Evolutionary conservation across 92 coral and sea anemone genomes (phyloP), one percentile per base, ranked within the genome.

Genomic region (Zoanthus sansibaricus): DNA sequence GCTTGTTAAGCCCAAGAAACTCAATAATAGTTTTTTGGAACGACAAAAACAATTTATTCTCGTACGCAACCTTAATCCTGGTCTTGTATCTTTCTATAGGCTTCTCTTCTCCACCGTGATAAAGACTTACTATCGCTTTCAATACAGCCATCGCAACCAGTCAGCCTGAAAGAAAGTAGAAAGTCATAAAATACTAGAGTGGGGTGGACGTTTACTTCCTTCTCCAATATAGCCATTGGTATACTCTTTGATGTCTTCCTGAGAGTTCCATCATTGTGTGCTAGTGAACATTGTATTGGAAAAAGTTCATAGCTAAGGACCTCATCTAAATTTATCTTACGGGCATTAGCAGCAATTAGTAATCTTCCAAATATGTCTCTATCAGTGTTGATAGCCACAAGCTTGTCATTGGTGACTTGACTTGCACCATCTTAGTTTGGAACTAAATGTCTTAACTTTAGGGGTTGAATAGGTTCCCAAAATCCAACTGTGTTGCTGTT

Each of bases 251-350:
- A 13, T 15, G 83, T 86, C 45, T 86, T 86, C 48, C 89, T 75
- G n/a, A 86, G 54, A 47, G 46, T 86, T 15, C 83, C 90, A 17
- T 87, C 84, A 6, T 52, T 55, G 44, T 87, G 84, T 16, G 87
- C 87, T 3, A 80, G 75, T 37, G 90, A 71, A 68, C 42, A 79
- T 17, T 87, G 90, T 15, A 70, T 12, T 17, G 87, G 14, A 1
- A 56, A 77, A 30, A 77, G 77, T 30, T 86, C 89, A 72, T 86
- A 86, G 69, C 78, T 33, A 15, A 78, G 72, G 25, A 70, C 86
- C 5, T 79, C 86, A 69, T 25, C 59, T n/a, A 87, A 69, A 30
- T 87, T 67, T 51, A 77, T 87, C 68, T 68, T 15, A 32, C 90
- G 72, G 4, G 30, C 48, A 64, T 78, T 87, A 6, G 90, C 90